A percentile compares a stretch with the other conserved stretches of the same genome.
These are phyloP conservation scores for Tiliacea citrago DNA, from an alignment of 2,888 invertebrate species.

Conservation along the genomic window DNA sequence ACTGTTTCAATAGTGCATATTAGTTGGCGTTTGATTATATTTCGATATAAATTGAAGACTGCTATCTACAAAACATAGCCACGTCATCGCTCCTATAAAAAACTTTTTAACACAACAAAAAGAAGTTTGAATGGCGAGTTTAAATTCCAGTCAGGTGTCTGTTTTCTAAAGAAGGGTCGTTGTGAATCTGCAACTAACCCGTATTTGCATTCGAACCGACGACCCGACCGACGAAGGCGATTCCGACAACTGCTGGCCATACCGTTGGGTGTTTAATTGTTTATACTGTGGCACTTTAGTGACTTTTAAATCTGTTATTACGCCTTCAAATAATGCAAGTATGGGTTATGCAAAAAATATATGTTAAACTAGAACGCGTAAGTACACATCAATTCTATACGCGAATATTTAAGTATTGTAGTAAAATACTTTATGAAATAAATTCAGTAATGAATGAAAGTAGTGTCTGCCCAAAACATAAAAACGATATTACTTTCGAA, in stretches of 20 bases:
- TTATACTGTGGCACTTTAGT: constrained; percentile 5
- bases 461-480: no score
- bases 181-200: constrained; percentile 86
- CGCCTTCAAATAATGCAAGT: no score
- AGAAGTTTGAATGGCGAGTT: constrained; percentile 65
- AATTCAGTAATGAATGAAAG: no score
- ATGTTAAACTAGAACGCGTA: no score
- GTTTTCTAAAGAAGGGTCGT: constrained; percentile 82
- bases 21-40: not conserved
- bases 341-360: no score
- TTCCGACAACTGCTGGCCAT: constrained; percentile 44
- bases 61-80: constrained; percentile 11
- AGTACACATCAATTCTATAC: no score
- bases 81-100: constrained; percentile 22
- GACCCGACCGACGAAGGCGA: constrained; percentile 68
- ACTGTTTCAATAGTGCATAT: no score
- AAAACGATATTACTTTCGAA: no score
- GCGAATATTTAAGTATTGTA: no score
- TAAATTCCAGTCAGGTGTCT: constrained; percentile 78
- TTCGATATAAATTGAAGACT: not conserved
- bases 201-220: constrained; percentile 83
- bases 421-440: no score
- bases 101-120: constrained; percentile 47
- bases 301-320: no score
- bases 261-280: constrained; percentile 24